A percentile compares a stretch with the other conserved stretches of the same genome.
These are phyloP conservation scores for Nipponacmea schrenckii DNA, from an alignment of 2,888 invertebrate species.

Conservation along the genomic window DNA sequence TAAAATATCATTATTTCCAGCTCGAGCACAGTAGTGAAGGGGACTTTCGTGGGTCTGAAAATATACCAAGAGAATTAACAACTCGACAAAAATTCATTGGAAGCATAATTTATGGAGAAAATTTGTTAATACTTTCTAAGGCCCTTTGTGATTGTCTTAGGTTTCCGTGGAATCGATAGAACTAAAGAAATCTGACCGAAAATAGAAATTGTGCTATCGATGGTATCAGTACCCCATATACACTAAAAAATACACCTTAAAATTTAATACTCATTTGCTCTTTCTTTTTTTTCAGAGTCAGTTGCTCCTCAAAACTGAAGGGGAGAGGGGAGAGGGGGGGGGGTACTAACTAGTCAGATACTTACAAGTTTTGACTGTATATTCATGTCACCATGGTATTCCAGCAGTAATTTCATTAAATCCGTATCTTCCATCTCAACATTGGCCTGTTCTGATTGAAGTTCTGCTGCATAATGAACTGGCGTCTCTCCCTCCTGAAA, in stretches of 20 bases:
- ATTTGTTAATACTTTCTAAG: not conserved
- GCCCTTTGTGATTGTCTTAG: too few relatives aligned
- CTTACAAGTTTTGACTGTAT: slow-evolving; percentile 79
- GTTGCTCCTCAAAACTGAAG: too few relatives aligned
- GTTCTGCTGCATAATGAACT: slow-evolving; percentile 92
- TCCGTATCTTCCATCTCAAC: slow-evolving; percentile 80
- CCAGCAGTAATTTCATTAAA: slow-evolving; percentile 87
- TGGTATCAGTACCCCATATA: too few relatives aligned
- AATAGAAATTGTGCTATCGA: too few relatives aligned
- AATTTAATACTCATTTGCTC: too few relatives aligned
- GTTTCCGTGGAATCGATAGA: too few relatives aligned
- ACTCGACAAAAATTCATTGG: not conserved
- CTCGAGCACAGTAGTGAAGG: slow-evolving; percentile 93
- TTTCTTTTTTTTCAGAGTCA: too few relatives aligned
- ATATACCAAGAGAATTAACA: not conserved
- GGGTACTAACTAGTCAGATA: not conserved
- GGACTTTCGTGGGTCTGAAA: slow-evolving; percentile 87
- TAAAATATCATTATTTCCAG: slow-evolving; percentile 95
- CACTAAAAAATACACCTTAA: too few relatives aligned
- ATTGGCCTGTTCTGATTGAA: slow-evolving; percentile 83
- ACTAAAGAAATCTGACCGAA: too few relatives aligned
- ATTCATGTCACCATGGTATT: slow-evolving; percentile 90
- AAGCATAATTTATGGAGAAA: not conserved
- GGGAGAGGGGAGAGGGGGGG: too few relatives aligned
- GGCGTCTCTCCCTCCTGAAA: slow-evolving; percentile 87